Conservation (phyloP, 2,888 invertebrate species). For the Tromatobia lineatoria region DNA sequence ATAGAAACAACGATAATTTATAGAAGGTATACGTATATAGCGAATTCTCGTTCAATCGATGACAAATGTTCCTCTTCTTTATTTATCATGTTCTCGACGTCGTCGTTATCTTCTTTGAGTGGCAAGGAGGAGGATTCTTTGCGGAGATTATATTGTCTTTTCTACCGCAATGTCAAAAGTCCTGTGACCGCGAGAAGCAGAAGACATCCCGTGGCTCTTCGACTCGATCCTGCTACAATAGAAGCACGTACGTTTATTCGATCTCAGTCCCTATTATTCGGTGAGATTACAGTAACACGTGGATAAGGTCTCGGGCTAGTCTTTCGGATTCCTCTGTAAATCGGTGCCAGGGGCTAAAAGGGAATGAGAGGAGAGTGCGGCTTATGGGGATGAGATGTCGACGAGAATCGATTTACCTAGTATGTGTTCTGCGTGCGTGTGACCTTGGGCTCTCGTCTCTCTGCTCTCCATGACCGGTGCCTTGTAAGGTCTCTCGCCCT, state of each 20-base stretch:
- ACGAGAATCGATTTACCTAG: constrained; percentile 87
- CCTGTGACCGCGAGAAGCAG: constrained; percentile 60
- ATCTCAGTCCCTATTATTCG: constrained; percentile 10
- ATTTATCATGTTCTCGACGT: constrained; percentile 23
- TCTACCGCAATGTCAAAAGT: constrained; percentile 67
- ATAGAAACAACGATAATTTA: constrained; percentile 70
- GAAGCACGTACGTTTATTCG: constrained; percentile 65
- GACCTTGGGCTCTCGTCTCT: constrained; percentile 88
- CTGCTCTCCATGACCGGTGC: constrained; percentile 92
- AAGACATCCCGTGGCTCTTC: constrained; percentile 71
- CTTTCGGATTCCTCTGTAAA: constrained; percentile 3
- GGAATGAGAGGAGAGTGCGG: not conserved
- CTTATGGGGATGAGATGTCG: constrained; percentile 16
- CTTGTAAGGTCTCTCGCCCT: constrained; percentile 90
- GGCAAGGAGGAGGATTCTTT: constrained; percentile 21
- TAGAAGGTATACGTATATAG: constrained; percentile 62
- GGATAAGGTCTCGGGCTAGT: not conserved
- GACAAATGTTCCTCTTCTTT: constrained; percentile 31
- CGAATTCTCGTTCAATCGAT: constrained; percentile 48
- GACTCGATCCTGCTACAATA: constrained; percentile 83
- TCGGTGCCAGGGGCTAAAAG: not conserved
- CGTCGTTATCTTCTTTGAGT: constrained; percentile 40
- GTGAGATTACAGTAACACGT: constrained; percentile 5
- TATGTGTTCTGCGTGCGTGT: constrained; percentile 90
- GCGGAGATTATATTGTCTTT: constrained; percentile 26